phyloP scores from a whole-genome alignment of 2,888 invertebrate genomes.

The Acrocyrtus sp. region DNA sequence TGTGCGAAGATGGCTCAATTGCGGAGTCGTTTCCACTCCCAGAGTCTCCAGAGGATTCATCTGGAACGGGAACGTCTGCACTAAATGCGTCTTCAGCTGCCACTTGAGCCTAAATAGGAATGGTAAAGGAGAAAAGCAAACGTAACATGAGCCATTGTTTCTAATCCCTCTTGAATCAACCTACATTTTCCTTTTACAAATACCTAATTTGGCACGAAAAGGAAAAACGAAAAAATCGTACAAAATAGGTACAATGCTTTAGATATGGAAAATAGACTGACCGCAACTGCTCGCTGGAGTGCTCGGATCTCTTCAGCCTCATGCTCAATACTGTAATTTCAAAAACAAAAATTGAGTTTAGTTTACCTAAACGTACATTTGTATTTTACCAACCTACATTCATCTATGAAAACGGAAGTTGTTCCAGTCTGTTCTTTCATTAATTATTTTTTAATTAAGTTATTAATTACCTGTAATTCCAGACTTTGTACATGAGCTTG shows the following conservation, averaged over 20 bases:
- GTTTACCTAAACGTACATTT: background rate
- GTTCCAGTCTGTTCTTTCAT: slow-evolving; percentile 15
- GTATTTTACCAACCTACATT: background rate
- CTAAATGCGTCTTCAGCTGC: slow-evolving; percentile 40
- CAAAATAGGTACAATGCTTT: background rate
- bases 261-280: too few species aligned
- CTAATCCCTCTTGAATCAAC: too few species aligned
- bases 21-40: slow-evolving; percentile 67
- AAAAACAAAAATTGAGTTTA: too few species aligned
- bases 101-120: slow-evolving; percentile 24
- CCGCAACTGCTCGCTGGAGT: slow-evolving; percentile 26
- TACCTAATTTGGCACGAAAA: background rate
- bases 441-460: too few species aligned
- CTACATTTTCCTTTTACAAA: background rate
- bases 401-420: background rate
- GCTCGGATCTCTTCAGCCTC: slow-evolving; percentile 34
- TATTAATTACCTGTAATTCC: too few species aligned
- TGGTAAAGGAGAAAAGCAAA: background rate
- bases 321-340: slow-evolving; percentile 70
- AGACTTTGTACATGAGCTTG: slow-evolving; percentile 86
- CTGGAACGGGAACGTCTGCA: slow-evolving; percentile 58
- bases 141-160: background rate
- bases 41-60: slow-evolving; percentile 68
- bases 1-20: slow-evolving; percentile 59
- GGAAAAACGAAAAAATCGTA: background rate